phyloP scores from a whole-genome alignment of 2,797 vertebrate genomes.

The Cephalopachus bancanus region DNA sequence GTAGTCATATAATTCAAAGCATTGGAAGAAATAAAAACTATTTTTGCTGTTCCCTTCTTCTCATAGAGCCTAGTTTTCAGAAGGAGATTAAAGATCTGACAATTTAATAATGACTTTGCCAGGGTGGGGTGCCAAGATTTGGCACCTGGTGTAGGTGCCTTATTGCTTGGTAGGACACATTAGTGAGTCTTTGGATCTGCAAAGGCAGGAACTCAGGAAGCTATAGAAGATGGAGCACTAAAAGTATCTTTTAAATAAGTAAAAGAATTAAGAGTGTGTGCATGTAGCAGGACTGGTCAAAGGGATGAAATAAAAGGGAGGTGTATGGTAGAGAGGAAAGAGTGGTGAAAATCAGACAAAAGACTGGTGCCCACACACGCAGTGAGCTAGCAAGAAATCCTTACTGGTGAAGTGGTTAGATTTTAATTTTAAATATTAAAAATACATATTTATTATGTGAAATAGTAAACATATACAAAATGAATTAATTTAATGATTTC shows the following conservation, averaged over 20 bases:
- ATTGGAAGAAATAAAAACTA: not conserved
- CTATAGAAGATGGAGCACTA: not conserved
- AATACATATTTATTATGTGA: not conserved
- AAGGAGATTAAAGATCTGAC: not conserved
- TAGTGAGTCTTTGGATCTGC: not conserved
- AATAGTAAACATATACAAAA: not conserved
- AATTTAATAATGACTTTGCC: not conserved
- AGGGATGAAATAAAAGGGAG: not conserved
- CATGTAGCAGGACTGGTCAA: not conserved
- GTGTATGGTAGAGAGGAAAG: not conserved
- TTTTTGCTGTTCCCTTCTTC: not conserved
- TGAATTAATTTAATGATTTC: not conserved
- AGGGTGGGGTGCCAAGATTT: not conserved
- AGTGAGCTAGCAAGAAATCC: not conserved
- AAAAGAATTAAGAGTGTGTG: not conserved
- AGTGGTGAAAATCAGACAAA: not conserved
- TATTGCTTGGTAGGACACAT: not conserved
- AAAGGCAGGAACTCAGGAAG: not conserved
- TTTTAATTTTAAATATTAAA: not conserved
- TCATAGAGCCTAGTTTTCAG: not conserved
- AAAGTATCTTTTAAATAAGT: not conserved
- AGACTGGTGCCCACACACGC: not conserved
- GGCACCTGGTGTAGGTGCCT: not conserved
- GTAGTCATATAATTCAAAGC: not conserved
- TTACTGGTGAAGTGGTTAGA: not conserved